phyloP scores from a whole-genome alignment of 2,113 vertebrate genomes.

The Cavia aperea region DNA sequence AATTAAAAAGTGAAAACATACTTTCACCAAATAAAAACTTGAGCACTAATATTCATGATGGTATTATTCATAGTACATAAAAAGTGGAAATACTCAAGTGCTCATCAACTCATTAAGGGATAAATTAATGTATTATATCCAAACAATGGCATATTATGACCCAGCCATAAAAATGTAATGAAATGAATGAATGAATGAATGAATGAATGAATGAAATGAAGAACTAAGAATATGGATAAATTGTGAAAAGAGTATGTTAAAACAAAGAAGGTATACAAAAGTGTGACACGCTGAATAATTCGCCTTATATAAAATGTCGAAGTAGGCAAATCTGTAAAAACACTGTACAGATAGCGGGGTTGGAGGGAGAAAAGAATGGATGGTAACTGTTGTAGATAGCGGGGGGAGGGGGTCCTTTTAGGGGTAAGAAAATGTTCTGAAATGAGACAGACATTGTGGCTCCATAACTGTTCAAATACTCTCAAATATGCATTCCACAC shows the following conservation, averaged over 20 bases:
- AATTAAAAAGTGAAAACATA: conserved; percentile 8
- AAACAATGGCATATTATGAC: background rate
- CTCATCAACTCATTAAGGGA: background rate
- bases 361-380: background rate
- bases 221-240: background rate
- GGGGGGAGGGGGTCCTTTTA: background rate
- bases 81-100: background rate
- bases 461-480: background rate
- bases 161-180: background rate
- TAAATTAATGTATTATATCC: background rate
- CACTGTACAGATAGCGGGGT: accelerated
- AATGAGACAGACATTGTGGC: background rate
- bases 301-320: background rate
- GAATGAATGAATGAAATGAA: background rate
- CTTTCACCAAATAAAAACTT: background rate
- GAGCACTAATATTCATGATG: background rate
- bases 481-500: background rate
- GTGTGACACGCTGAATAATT: background rate
- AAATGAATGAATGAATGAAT: background rate
- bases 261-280: background rate
- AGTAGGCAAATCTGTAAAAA: background rate
- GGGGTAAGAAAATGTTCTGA: background rate
- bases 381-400: background rate
- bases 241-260: background rate
- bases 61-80: background rate